Evolutionary conservation across 2,113 vertebrate genomes (phyloP).

Genomic region (Geothlypis trichas): DNA sequence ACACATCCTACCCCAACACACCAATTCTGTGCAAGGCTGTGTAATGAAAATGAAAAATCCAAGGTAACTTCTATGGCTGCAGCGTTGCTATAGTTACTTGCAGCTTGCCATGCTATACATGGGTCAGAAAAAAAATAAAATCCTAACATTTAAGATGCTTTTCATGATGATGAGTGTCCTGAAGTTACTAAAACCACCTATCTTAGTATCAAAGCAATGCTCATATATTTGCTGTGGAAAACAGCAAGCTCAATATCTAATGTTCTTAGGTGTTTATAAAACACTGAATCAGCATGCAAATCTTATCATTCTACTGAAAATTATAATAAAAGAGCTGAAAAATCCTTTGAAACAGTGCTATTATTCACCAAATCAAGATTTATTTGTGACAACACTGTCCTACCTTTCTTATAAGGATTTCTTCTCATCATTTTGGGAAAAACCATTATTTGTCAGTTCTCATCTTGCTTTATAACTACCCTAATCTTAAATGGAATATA

Average conservation of each 20-base stretch:
- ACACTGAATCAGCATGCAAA: background rate
- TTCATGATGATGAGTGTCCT: background rate
- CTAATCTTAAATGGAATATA: background rate
- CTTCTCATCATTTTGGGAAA: background rate
- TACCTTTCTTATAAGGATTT: background rate
- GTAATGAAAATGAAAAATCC: background rate
- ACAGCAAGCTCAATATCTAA: background rate
- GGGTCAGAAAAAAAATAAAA: background rate
- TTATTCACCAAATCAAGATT: background rate
- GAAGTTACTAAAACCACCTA: background rate
- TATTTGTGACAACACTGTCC: background rate
- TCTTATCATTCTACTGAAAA: background rate
- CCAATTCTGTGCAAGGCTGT: background rate
- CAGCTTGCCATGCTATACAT: background rate
- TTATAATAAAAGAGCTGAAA: background rate
- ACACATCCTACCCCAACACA: background rate
- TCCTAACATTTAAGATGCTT: background rate
- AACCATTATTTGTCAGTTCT: background rate
- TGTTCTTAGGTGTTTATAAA: background rate
- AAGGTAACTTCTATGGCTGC: background rate
- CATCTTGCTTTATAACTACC: background rate
- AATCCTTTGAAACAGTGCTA: background rate
- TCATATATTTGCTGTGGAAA: background rate
- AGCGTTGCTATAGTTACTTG: background rate
- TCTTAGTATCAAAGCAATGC: background rate